Base-by-base conservation (phyloP, 2,113 vertebrate species). In the Sturnus vulgaris region DNA sequence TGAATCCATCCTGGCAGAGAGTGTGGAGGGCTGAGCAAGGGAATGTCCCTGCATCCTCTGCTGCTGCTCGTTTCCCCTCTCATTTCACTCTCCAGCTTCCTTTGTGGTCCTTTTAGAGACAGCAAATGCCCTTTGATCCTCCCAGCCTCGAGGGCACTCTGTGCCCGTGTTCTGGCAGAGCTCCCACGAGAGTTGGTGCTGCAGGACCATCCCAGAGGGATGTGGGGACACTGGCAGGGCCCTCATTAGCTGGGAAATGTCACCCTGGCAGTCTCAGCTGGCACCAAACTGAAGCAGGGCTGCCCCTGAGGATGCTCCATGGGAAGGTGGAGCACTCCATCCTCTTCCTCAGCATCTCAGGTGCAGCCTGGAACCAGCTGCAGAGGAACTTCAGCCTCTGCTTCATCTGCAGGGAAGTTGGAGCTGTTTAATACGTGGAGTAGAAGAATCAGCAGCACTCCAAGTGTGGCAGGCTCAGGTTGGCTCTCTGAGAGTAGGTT, bases 1-100 rank as follows among this genome's bases (percentile, higher is more conserved):
- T 24, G 25, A 11, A 4, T 3, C 64, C 2, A 0, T 5, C 9
- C 10, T 5, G 44, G 56, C 46, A 56, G 59, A 18, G 63, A 2
- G 3, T 15, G 52, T 20, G 40, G 8, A 27, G 33, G 31, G 39
- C 19, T 35, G 27, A 18, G 17, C 33, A 10, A 3, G 12, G 23
- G 13, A 21, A 15, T 5, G 15, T 12, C 28, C 21, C 61, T 21
- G 1, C 3, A 2, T 0, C 8, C 55, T 42, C 4, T 28, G 14
- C 7, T 39, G 3, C 22, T 56, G 24, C 28, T 70, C 11, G 1
- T 47, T 59, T 25, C 2, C 60, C 40, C 46, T 31, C 63, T 31
- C 7, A 1, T 21, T 50, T 66, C 11, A 3, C 22, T 20, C 35
- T 30, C 5, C 35, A 49, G n/a, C 17, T 66, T 57, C 28, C 50